Percentiles rank a stretch among this genome's conserved stretches.
Conservation (phyloP, 2,888 invertebrate species). For the Pherbina coryleti region DNA sequence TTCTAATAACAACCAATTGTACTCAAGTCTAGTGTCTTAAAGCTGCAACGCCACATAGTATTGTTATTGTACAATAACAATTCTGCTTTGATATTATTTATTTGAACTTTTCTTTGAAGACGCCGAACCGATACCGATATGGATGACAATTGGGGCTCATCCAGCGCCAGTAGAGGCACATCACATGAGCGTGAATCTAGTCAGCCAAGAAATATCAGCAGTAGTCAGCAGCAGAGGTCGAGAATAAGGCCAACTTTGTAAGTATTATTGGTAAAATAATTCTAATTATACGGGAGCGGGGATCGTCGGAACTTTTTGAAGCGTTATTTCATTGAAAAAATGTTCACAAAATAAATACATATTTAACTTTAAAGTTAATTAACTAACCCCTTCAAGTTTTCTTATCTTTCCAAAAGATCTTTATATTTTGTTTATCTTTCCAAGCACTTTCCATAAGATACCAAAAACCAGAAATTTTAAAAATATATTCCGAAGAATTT, state of each 20-base stretch:
- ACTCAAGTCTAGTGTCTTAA: too few relatives aligned
- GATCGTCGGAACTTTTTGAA: background rate
- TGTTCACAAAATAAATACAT: too few relatives aligned
- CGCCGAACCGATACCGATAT: conserved; percentile 53
- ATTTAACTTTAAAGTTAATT: too few relatives aligned
- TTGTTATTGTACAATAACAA: too few relatives aligned
- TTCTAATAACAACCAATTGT: background rate
- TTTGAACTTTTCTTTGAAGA: conserved; percentile 46
- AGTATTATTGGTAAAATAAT: conserved; percentile 21
- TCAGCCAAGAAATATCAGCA: conserved; percentile 54
- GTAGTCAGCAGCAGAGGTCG: conserved; percentile 53
- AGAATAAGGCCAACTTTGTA: conserved; percentile 39
- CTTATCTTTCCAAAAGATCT: too few relatives aligned
- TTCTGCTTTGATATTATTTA: background rate
- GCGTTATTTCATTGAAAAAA: background rate
- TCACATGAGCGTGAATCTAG: conserved; percentile 60
- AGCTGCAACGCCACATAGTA: too few relatives aligned
- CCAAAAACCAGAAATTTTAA: too few relatives aligned
- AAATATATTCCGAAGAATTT: too few relatives aligned
- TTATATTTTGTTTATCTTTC: too few relatives aligned
- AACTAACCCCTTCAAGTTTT: too few relatives aligned
- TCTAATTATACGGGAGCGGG: too few relatives aligned
- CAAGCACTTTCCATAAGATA: too few relatives aligned
- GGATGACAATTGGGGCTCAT: conserved; percentile 64
- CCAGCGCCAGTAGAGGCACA: conserved; percentile 60